phyloP scores from a whole-genome alignment of 1,140 invertebrate genomes.

The Gryllus bimaculatus region DNA sequence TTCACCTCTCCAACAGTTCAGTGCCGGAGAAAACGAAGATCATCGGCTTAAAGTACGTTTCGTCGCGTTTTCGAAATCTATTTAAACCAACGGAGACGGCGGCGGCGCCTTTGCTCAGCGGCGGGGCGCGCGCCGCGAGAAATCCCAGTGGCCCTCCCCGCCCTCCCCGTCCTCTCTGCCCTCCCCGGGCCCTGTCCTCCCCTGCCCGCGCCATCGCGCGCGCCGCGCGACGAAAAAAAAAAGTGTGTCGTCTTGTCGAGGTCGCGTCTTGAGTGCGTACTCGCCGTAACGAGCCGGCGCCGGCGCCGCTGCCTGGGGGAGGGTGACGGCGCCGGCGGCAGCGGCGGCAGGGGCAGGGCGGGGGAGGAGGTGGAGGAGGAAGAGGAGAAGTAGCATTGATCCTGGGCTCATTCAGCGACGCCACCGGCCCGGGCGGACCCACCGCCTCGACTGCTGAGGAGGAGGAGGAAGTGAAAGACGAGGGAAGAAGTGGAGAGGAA shows the following conservation, averaged over 20 bases:
- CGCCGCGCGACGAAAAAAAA: neutral
- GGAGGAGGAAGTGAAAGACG: neutral
- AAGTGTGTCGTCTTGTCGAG: neutral
- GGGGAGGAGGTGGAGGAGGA: too few species aligned
- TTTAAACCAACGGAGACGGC: neutral
- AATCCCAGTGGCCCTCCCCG: neutral
- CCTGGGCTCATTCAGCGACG: neutral
- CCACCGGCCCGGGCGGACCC: neutral
- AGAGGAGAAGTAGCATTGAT: neutral
- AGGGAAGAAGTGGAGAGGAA: neutral
- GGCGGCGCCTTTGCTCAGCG: neutral
- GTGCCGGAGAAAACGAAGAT: too few species aligned
- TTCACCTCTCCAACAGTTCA: too few species aligned
- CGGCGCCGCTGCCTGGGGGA: too few species aligned
- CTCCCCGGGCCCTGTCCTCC: neutral
- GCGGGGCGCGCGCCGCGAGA: neutral
- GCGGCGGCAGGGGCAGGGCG: too few species aligned
- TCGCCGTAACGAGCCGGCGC: neutral
- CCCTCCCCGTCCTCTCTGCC: too few species aligned
- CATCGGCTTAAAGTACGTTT: neutral
- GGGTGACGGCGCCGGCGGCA: too few species aligned
- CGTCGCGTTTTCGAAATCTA: neutral
- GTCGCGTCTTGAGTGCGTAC: neutral
- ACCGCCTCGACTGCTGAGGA: neutral
- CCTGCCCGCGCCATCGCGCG: neutral